Evolutionary conservation across 2,888 invertebrate species (phyloP).

Genomic region (Tenthredo distinguenda): DNA sequence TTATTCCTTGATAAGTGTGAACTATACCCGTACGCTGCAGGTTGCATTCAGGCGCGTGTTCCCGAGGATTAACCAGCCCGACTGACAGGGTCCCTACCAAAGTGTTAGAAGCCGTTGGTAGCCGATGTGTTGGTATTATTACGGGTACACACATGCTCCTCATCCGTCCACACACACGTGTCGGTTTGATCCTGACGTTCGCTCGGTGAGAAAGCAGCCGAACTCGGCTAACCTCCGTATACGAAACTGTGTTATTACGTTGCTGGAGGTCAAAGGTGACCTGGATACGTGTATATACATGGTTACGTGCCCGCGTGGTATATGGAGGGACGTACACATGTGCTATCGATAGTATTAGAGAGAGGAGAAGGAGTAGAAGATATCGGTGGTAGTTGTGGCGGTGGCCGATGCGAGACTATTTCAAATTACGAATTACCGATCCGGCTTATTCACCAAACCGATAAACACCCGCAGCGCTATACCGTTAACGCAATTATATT

Average conservation of each 20-base stretch:
- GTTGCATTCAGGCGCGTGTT: constrained; percentile 11
- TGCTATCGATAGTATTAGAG: neutral
- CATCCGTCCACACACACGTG: neutral
- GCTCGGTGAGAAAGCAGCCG: constrained; percentile 46
- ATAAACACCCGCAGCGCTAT: constrained; percentile 45
- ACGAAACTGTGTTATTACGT: constrained; percentile 47
- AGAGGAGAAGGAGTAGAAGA: neutral
- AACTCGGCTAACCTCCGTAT: constrained; percentile 30
- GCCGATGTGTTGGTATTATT: neutral
- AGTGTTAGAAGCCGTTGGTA: neutral
- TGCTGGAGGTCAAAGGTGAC: constrained; percentile 32
- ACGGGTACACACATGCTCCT: neutral
- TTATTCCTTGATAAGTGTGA: neutral
- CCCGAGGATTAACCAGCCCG: neutral
- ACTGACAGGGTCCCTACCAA: neutral
- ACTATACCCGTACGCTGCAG: neutral
- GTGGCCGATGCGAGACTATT: neutral
- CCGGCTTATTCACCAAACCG: constrained; percentile 8
- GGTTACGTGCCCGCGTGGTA: neutral
- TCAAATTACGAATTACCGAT: constrained; percentile 39
- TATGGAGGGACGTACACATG: neutral
- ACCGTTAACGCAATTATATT: constrained; percentile 52
- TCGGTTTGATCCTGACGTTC: constrained; percentile 4
- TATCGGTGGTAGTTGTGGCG: neutral
- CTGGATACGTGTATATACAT: neutral